Conservation (phyloP, 2,113 vertebrate species). For the Pterophyllum scalare region DNA sequence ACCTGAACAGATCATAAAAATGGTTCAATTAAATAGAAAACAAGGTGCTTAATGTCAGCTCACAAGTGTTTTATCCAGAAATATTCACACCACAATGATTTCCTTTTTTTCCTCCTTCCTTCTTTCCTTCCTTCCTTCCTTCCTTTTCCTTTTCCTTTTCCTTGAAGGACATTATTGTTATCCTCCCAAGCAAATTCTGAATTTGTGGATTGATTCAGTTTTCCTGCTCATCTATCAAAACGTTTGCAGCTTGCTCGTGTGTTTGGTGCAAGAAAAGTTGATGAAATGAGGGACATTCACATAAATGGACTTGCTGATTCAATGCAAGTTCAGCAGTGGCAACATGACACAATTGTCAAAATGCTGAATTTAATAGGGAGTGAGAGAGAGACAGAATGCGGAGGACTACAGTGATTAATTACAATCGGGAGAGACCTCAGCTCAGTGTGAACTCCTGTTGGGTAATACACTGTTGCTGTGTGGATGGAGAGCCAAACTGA, state of each 20-base stretch:
- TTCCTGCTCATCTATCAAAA: background rate
- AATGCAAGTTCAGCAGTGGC: background rate
- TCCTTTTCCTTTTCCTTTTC: too few relatives aligned
- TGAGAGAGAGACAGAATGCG: background rate
- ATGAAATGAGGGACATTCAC: background rate
- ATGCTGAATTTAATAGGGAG: slow-evolving; percentile 1
- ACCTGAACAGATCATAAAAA: background rate
- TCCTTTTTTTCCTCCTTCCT: too few relatives aligned
- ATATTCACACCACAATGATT: too few relatives aligned
- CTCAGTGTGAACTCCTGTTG: slow-evolving; percentile 56
- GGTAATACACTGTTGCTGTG: slow-evolving; percentile 42
- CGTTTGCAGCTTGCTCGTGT: background rate
- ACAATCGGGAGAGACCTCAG: slow-evolving; percentile 22
- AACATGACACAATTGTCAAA: background rate
- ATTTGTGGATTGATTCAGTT: background rate
- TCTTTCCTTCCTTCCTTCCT: too few relatives aligned
- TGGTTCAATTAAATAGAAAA: background rate
- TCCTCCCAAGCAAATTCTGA: background rate
- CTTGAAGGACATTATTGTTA: background rate
- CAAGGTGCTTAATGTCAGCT: background rate
- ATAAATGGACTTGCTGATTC: background rate
- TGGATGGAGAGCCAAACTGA: slow-evolving; percentile 14
- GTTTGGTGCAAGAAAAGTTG: background rate
- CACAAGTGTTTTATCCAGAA: background rate
- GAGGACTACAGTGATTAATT: slow-evolving; percentile 50